Conservation (phyloP, 2,113 vertebrate species). For the Meleagris gallopavo region DNA sequence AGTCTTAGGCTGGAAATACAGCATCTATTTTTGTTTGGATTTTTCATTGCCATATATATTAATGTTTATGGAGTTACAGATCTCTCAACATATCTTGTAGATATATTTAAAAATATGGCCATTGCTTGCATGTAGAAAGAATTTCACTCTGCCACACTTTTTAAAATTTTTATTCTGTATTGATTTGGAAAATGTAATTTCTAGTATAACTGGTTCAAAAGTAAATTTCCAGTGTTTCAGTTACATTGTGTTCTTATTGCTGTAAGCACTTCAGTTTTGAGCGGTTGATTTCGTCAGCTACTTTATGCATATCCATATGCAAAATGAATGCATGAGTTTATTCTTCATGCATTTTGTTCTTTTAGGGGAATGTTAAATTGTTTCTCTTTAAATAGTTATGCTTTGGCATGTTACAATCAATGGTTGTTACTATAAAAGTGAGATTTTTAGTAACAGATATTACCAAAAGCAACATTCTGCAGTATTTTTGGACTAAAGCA, state of each 20-base stretch:
- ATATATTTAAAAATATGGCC: background rate
- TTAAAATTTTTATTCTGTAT: background rate
- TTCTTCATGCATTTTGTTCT: background rate
- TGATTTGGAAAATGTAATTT: background rate
- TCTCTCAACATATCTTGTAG: background rate
- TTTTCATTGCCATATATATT: background rate
- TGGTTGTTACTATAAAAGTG: background rate
- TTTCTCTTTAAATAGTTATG: background rate
- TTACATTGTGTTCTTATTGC: background rate
- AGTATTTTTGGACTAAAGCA: background rate
- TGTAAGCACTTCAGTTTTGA: background rate
- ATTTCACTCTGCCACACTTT: background rate
- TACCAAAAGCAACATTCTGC: background rate
- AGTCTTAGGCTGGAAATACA: background rate
- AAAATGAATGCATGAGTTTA: background rate
- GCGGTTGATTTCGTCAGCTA: background rate
- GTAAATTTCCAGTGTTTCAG: background rate
- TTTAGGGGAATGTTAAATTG: background rate
- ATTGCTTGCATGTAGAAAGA: background rate
- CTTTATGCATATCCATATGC: background rate
- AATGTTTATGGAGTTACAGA: background rate
- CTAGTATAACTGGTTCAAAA: background rate
- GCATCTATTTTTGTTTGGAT: background rate
- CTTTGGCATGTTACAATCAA: background rate
- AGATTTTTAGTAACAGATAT: background rate